Conservation (phyloP, 2,888 invertebrate genomes). For the Pachymerium ferrugineum region DNA sequence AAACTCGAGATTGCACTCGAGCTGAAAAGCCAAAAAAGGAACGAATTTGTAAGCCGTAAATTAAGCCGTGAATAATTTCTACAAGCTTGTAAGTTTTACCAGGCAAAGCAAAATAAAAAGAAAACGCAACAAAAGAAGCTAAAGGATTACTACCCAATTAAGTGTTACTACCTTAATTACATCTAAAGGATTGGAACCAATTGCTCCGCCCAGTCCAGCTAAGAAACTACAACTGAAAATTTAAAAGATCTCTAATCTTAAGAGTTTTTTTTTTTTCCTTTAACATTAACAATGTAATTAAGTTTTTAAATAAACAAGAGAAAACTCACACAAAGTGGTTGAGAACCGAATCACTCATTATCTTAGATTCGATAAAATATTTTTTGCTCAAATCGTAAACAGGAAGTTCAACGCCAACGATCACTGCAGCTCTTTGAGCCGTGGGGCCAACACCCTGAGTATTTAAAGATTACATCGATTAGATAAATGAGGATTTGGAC, state of each 20-base stretch:
- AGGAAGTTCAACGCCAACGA: conserved; percentile 89
- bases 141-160: background rate
- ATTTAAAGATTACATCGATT: background rate
- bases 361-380: conserved; percentile 49
- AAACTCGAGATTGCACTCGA: conserved; percentile 87
- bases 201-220: conserved; percentile 55
- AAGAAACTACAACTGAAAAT: conserved; percentile 27
- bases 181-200: conserved; percentile 91
- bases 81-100: background rate
- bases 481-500: background rate
- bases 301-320: background rate
- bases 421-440: conserved; percentile 85
- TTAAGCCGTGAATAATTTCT: background rate
- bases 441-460: conserved; percentile 81
- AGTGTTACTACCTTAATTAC: conserved; percentile 66
- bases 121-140: background rate
- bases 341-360: conserved; percentile 69
- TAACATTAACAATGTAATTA: background rate
- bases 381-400: conserved; percentile 86
- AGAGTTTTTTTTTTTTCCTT: background rate
- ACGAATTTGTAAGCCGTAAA: background rate
- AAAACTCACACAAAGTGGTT: conserved; percentile 74
- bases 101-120: background rate
- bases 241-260: background rate
- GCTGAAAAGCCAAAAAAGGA: conserved; percentile 52